These are phyloP conservation scores for Luperina testacea DNA, from an alignment of 2,888 invertebrate species.

Conservation along the genomic window DNA sequence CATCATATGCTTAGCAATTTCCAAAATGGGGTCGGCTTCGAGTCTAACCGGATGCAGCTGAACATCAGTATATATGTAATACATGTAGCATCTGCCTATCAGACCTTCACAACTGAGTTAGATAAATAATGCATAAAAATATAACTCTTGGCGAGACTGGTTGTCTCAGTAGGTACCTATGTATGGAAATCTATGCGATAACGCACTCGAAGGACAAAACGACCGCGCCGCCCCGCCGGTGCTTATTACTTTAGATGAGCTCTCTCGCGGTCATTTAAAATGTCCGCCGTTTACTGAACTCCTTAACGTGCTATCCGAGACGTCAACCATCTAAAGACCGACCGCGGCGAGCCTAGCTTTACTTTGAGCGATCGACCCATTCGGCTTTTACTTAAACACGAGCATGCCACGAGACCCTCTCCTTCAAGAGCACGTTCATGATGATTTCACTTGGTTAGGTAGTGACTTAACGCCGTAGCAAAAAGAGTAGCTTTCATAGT, in stretches of 20 bases:
- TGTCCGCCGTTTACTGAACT: background rate
- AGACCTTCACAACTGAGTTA: background rate
- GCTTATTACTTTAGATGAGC: background rate
- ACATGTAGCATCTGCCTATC: background rate
- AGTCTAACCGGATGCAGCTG: background rate
- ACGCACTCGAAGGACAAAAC: background rate
- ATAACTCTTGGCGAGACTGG: background rate
- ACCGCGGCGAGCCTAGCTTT: background rate
- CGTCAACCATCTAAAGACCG: background rate
- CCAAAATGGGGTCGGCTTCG: background rate
- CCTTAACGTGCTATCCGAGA: background rate
- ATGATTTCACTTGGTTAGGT: background rate
- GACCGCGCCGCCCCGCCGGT: too few species aligned
- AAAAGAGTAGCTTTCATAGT: background rate
- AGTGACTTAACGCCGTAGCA: background rate
- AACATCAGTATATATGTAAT: background rate
- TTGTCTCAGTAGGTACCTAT: background rate
- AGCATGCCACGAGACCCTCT: background rate
- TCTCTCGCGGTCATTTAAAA: background rate
- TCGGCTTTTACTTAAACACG: slow-evolving; percentile 5
- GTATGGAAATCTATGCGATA: background rate
- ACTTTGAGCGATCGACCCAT: background rate
- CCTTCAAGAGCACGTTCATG: background rate
- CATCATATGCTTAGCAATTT: background rate
- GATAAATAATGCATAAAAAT: background rate